phyloP scores from a whole-genome alignment of 2,113 vertebrate genomes.

The Naja naja region DNA sequence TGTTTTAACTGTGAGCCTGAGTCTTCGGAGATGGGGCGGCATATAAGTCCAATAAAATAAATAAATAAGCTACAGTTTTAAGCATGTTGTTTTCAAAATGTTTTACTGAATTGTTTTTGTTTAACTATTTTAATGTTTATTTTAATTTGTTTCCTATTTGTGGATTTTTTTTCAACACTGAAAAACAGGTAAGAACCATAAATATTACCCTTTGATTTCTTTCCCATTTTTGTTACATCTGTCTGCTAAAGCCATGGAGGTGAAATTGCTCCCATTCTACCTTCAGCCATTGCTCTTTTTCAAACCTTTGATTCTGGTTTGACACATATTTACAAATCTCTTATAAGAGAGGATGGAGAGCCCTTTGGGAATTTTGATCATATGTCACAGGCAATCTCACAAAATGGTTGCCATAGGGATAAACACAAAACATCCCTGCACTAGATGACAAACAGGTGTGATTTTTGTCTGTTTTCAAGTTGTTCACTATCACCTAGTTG shows the following conservation, averaged over 20 bases:
- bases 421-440: background rate
- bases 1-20: too few species aligned
- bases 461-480: background rate
- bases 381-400: background rate
- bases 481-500: background rate
- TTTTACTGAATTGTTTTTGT: background rate
- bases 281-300: background rate
- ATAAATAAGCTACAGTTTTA: background rate
- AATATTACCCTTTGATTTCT: background rate
- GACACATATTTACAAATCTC: background rate
- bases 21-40: too few species aligned
- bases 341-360: background rate
- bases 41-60: too few species aligned
- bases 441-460: background rate
- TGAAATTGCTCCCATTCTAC: background rate
- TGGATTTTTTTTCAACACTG: background rate
- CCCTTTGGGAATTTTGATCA: background rate
- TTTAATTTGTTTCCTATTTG: background rate
- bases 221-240: background rate
- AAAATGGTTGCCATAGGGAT: background rate
- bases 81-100: background rate
- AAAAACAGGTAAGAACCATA: background rate
- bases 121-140: background rate
- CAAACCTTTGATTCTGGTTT: background rate
- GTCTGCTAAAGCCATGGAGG: background rate